phyloP scores from a whole-genome alignment of 2,888 invertebrate genomes.

The Eumacrocentrus americanus region DNA sequence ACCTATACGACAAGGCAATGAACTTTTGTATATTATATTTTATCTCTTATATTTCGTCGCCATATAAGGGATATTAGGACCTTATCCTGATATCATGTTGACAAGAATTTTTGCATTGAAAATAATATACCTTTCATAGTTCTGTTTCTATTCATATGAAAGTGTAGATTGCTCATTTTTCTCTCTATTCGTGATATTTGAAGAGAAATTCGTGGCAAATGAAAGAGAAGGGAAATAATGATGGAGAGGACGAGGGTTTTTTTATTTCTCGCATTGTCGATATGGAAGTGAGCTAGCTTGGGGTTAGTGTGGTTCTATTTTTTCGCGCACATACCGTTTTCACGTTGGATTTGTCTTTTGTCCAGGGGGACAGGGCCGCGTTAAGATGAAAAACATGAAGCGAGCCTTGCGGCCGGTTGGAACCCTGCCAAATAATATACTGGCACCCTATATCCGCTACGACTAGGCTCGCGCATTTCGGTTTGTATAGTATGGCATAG shows the following conservation, averaged over 20 bases:
- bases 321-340: conserved; percentile 16
- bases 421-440: conserved; percentile 60
- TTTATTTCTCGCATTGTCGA: conserved; percentile 22
- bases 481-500: conserved; percentile 24
- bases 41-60: neutral
- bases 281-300: conserved; percentile 11
- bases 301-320: neutral
- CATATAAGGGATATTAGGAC: neutral
- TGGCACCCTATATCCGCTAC: conserved; percentile 49
- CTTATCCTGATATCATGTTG: neutral
- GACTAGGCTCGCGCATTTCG: too few species aligned
- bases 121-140: neutral
- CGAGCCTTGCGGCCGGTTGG: conserved; percentile 59
- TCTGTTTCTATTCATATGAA: neutral
- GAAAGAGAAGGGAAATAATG: conserved; percentile 11
- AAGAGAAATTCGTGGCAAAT: neutral
- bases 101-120: neutral
- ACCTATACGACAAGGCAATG: neutral
- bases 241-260: conserved; percentile 18
- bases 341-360: conserved; percentile 38
- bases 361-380: conserved; percentile 43
- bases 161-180: conserved; percentile 23
- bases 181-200: conserved; percentile 15
- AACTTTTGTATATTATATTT: neutral
- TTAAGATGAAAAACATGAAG: conserved; percentile 60